Evolutionary conservation across 1,140 invertebrate species (phyloP).

Genomic region (Ips nitidus): DNA sequence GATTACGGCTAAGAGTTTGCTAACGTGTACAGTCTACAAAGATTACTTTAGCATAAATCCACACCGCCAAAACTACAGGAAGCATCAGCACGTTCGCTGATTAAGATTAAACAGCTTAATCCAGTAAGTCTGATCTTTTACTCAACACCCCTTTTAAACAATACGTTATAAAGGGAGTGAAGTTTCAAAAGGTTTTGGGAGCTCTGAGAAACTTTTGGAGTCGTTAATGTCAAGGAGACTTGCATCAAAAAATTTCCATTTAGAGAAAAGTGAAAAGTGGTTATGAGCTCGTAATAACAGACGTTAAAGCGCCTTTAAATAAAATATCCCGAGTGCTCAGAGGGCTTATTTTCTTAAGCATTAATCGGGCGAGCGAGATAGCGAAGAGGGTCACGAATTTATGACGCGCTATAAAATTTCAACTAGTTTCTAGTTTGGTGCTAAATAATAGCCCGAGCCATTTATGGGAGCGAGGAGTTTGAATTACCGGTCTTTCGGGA

Average conservation of each 20-base stretch:
- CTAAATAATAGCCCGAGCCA: constrained; percentile 10
- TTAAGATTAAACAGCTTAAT: constrained; percentile 9
- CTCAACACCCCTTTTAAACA: constrained; percentile 15
- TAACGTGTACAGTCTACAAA: too few relatives aligned
- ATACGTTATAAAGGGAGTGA: neutral
- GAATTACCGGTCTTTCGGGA: neutral
- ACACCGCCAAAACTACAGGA: too few relatives aligned
- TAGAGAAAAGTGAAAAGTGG: neutral
- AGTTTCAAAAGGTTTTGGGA: neutral
- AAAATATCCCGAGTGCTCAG: constrained; percentile 13
- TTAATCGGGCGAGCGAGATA: constrained; percentile 3
- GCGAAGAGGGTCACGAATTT: constrained; percentile 12
- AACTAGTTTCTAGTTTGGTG: constrained; percentile 20
- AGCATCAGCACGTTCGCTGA: neutral
- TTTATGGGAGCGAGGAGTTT: constrained; percentile 6
- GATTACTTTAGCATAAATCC: too few relatives aligned
- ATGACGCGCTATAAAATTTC: constrained; percentile 18
- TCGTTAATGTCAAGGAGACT: neutral
- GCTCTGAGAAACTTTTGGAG: neutral
- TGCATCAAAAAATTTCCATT: neutral
- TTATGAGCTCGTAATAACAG: neutral
- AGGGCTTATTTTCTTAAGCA: constrained; percentile 20
- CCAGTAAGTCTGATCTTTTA: constrained; percentile 11
- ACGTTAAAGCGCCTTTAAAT: constrained; percentile 9
- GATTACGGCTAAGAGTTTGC: too few relatives aligned